Conservation (phyloP, 2,797 vertebrate species). For the Chrysocyon brachyurus region DNA sequence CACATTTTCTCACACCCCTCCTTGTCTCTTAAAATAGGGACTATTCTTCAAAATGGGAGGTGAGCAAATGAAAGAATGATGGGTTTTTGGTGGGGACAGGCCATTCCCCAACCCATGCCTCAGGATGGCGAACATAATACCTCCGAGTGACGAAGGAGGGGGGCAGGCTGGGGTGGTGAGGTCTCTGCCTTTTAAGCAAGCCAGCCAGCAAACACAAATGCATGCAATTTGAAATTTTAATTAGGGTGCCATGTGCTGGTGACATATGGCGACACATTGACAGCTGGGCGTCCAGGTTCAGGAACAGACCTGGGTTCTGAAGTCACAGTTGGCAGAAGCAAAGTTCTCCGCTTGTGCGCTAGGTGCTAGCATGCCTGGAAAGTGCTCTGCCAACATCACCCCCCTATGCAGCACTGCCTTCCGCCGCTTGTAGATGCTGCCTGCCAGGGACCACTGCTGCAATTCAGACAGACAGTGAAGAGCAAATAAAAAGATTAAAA, state of each 20-base stretch:
- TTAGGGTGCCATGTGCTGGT: conserved; percentile 91
- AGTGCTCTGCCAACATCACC: conserved; percentile 87
- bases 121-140: conserved; percentile 62
- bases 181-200: conserved; percentile 82
- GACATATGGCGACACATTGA: conserved; percentile 90
- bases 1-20: not conserved
- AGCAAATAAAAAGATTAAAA: conserved; percentile 45
- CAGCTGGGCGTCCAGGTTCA: conserved; percentile 90
- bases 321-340: conserved; percentile 91
- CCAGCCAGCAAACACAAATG: conserved; percentile 82
- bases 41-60: conserved; percentile 48
- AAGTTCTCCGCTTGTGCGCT: conserved; percentile 90
- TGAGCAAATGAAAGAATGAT: conserved; percentile 35
- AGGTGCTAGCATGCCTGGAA: conserved; percentile 89
- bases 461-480: conserved; percentile 24
- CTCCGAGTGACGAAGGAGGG: conserved; percentile 34
- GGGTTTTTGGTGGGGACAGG: not conserved
- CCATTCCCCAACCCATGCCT: conserved; percentile 42
- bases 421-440: not conserved
- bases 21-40: conserved; percentile 19
- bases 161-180: conserved; percentile 57
- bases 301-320: conserved; percentile 92
- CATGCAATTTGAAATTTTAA: conserved; percentile 89
- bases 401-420: conserved; percentile 84
- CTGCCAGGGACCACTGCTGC: conserved; percentile 49